Percentiles rank a stretch among this genome's conserved stretches.
These are phyloP conservation scores for Mystacornis crossleyi DNA, from an alignment of 2,113 vertebrate species.

Conservation along the genomic window DNA sequence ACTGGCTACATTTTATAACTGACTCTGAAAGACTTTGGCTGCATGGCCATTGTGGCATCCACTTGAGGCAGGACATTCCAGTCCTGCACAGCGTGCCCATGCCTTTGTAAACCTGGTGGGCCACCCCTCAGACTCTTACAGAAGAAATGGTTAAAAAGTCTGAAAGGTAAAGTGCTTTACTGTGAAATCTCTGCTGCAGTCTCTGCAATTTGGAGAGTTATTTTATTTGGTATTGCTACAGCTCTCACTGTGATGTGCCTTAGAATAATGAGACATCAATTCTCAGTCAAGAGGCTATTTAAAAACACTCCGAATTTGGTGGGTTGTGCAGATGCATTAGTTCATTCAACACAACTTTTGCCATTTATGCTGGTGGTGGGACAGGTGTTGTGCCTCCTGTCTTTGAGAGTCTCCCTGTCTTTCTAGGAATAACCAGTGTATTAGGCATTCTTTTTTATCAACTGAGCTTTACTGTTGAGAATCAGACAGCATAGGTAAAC, in stretches of 20 bases:
- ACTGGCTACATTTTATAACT: neutral
- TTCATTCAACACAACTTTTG: conserved; percentile 9
- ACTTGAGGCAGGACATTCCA: neutral
- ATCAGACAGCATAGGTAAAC: neutral
- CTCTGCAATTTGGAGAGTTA: neutral
- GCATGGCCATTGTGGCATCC: neutral
- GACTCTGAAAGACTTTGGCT: conserved; percentile 19
- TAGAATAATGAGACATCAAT: conserved; percentile 46
- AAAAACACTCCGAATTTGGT: conserved; percentile 15
- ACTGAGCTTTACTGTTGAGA: neutral
- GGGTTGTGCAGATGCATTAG: neutral
- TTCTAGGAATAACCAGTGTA: neutral
- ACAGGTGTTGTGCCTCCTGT: neutral
- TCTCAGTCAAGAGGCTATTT: conserved; percentile 42
- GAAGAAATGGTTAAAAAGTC: neutral
- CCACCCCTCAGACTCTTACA: neutral
- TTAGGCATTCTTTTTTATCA: neutral
- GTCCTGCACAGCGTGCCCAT: neutral
- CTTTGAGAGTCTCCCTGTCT: neutral
- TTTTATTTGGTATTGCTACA: neutral
- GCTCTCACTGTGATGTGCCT: conserved; percentile 33
- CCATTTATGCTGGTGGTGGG: neutral
- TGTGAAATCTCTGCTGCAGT: neutral
- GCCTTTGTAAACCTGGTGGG: conserved; percentile 32
- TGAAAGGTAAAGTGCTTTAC: neutral